These are phyloP conservation scores for Sisyra terminalis DNA, from an alignment of 2,888 invertebrate genomes.

Conservation along the genomic window DNA sequence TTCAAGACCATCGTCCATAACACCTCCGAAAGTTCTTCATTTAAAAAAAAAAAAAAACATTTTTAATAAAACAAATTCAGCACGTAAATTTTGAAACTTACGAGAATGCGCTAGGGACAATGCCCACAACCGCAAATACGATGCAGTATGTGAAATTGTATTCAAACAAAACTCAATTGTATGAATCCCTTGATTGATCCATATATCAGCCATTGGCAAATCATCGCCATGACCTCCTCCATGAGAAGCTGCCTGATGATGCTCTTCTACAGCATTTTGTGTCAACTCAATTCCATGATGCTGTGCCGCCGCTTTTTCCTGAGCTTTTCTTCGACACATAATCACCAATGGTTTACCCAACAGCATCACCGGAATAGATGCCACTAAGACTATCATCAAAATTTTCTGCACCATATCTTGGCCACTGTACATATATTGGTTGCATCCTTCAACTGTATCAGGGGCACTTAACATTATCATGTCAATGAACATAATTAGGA, in stretches of 20 bases:
- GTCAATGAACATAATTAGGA: constrained; percentile 61
- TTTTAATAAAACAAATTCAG: constrained; percentile 18
- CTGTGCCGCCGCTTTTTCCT: constrained; percentile 15
- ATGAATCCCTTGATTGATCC: constrained; percentile 90
- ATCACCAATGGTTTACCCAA: constrained; percentile 60
- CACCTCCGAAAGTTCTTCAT: constrained; percentile 63
- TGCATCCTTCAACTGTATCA: constrained; percentile 29
- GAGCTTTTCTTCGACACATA: constrained; percentile 28
- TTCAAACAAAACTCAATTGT: constrained; percentile 94
- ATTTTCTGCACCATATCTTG: constrained; percentile 42
- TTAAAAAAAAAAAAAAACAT: constrained; percentile 8
- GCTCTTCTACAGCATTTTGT: background rate
- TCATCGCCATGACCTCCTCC: constrained; percentile 1
- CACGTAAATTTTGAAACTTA: constrained; percentile 30
- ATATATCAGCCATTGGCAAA: constrained; percentile 60
- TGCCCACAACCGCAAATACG: constrained; percentile 92
- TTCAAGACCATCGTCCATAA: constrained; percentile 57
- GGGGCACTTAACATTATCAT: constrained; percentile 46
- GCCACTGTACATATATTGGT: constrained; percentile 39
- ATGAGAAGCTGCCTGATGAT: background rate
- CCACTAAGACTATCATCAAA: constrained; percentile 42
- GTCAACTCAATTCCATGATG: constrained; percentile 3
- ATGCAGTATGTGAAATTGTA: constrained; percentile 92
- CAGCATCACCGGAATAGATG: constrained; percentile 63
- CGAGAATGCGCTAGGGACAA: constrained; percentile 89